Base-by-base conservation (phyloP, 2,888 invertebrate species). In the Sphaeridia pumilis region DNA sequence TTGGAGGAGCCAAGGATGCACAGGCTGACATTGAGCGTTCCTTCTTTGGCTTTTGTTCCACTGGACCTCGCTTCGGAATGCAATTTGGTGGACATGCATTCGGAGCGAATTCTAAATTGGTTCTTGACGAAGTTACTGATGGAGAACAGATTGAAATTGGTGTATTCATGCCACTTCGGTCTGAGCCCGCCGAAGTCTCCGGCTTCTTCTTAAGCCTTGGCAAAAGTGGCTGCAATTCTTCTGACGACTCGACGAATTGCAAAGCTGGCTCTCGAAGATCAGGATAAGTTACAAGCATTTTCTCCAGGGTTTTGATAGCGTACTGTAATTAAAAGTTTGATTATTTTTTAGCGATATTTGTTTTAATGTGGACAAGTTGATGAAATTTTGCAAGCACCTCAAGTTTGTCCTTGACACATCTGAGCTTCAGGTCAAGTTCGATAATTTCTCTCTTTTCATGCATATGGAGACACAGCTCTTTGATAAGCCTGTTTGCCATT, bases 321-420 rank as follows among this genome's bases (percentile, higher is more conserved):
- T 46, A 59, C 61, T 61, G 22, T 14, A 44, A 54, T 10, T 20
- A 35, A 31, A 7, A 31, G 7, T 31, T 31, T 31, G 14, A 31
- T 31, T 31, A 10, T 31, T 10, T 31, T 10, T 10, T 31, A 10
- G 31, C 31, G 10, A 14, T 14, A 10, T 31, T 31, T 10, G 31
- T 31, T 10, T 14, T 7, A 31, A 14, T 10, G 14, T 10, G 31
- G 31, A 10, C 7, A 31, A 31, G 14, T 31, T 7, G 31, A 31
- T 7, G 14, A 31, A 7, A 14, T 31, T 31, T 31, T 10, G 31
- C 14, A 21, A 27, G n/a, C 46, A 60, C 60, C 43, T 60, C 58
- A 44, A 55, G 58, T 53, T 63, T 63, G 41, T 58, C 58, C 31
- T 52, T 51, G n/a, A 58, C 55, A 25, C 57, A 58, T 24, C 58